Evolutionary conservation across 1,140 invertebrate genomes (phyloP).

Genomic region (Drosophila teissieri): DNA sequence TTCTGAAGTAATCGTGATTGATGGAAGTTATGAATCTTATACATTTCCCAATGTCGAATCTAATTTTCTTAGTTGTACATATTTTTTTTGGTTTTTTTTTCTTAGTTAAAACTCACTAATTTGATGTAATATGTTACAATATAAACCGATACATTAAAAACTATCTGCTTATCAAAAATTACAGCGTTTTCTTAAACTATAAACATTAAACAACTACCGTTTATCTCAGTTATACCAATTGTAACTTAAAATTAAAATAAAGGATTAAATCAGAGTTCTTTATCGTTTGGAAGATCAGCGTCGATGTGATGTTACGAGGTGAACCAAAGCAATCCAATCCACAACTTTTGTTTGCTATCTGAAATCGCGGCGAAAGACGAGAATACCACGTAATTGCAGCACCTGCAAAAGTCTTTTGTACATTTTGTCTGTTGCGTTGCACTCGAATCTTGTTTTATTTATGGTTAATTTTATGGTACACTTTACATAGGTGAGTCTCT

Average conservation of each 20-base stretch:
- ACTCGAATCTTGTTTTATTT: conserved; percentile 20
- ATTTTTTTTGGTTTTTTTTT: not conserved
- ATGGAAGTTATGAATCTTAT: not conserved
- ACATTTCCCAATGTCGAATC: not conserved
- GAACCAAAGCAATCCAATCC: conserved; percentile 1
- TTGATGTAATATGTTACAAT: not conserved
- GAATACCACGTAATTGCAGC: conserved; percentile 6
- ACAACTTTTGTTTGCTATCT: conserved; percentile 2
- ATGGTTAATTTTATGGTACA: conserved; percentile 18
- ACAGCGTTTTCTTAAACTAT: not conserved
- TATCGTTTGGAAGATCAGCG: not conserved
- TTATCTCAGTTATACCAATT: too few species aligned
- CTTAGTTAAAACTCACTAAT: not conserved
- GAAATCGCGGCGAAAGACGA: not conserved
- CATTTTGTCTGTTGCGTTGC: conserved; percentile 8
- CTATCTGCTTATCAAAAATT: not conserved
- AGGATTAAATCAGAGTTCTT: not conserved
- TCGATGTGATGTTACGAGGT: not conserved
- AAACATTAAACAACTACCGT: not conserved
- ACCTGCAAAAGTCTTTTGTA: not conserved
- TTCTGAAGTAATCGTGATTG: too few species aligned
- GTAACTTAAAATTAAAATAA: not conserved
- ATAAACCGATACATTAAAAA: not conserved
- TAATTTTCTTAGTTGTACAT: not conserved
- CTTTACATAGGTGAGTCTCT: conserved; percentile 7